Evolutionary conservation across 2,113 vertebrate genomes (phyloP), one percentile per base, ranked within the genome.

Genomic region (Prionailurus bengalensis): DNA sequence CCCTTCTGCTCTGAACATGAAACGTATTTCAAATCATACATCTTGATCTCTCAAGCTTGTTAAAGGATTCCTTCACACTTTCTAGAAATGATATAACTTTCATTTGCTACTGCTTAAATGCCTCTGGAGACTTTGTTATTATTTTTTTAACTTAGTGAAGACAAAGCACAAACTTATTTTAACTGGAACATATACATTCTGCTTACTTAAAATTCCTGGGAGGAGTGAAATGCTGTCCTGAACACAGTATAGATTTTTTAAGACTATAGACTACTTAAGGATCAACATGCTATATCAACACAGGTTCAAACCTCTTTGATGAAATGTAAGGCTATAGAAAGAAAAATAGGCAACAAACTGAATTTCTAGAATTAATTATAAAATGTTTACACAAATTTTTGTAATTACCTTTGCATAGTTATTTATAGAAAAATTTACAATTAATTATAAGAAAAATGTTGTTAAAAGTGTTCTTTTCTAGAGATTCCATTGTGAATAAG

Each of bases 401-500:
- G 12, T 48, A 66, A 55, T 36, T 81, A n/a, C 19, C 17, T 61
- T 81, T 10, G 21, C 61, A 71, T 9, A 94, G 27, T 13, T 39
- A 23, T 71, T 93, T 84, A 71, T 71, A 94, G 23, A 2, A 17
- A 13, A n/a, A 53, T 27, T 90, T 4, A 76, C 19, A 70, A 95
- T 61, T 89, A 97, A 82, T 16, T 16, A 58, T 71, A 65, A 95
- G 70, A 65, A 83, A 97, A 97, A 96, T 17, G 27, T 70, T 80
- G 51, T 63, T 83, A 48, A 94, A 92, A 93, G 61, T 81, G 66
- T 84, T 89, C 16, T 61, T 70, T 42, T 92, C 71, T 82, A 82
- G 48, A 96, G 71, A 89, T 31, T 76, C 1, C 71, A 68, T 65
- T 87, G 45, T 21, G 4, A 21, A 78, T 89, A 96, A 73, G 1